A percentile compares a stretch with the other conserved stretches of the same genome.
These are phyloP conservation scores for Puffinus mauretanicus DNA, from an alignment of 2,113 vertebrate species.

Conservation along the genomic window DNA sequence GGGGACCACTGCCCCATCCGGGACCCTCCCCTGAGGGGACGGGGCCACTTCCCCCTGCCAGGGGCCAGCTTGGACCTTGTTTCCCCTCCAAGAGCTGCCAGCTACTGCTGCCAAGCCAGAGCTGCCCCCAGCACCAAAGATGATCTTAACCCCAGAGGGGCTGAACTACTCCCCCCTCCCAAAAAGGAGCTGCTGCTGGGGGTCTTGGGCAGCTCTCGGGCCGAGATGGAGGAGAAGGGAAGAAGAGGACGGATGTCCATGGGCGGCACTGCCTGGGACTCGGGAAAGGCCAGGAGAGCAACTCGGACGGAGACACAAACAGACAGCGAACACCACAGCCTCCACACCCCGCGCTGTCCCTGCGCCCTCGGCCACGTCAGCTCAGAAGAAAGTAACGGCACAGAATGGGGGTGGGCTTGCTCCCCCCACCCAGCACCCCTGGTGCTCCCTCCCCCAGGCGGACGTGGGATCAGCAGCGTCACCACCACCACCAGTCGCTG, in stretches of 20 bases:
- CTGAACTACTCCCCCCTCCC: neutral
- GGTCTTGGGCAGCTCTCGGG: neutral
- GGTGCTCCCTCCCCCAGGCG: neutral
- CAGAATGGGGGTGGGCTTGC: neutral
- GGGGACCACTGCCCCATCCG: neutral
- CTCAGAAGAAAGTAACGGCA: neutral
- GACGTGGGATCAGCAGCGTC: rapidly evolving
- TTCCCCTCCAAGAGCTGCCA: neutral
- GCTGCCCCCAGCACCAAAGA: rapidly evolving
- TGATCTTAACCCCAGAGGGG: rapidly evolving
- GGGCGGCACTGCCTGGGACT: neutral
- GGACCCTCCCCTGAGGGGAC: rapidly evolving
- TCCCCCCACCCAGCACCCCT: neutral
- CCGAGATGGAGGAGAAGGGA: neutral
- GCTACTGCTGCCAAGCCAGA: neutral
- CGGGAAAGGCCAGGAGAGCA: neutral
- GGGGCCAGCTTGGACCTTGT: neutral
- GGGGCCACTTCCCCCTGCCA: neutral
- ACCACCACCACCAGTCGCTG: neutral
- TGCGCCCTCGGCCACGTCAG: rapidly evolving
- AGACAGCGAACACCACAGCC: neutral
- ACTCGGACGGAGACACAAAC: neutral
- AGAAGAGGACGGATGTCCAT: neutral
- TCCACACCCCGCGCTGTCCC: rapidly evolving
- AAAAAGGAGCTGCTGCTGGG: neutral